Conservation (phyloP, 1,140 invertebrate genomes). For the Anoplolepis gracilipes region DNA sequence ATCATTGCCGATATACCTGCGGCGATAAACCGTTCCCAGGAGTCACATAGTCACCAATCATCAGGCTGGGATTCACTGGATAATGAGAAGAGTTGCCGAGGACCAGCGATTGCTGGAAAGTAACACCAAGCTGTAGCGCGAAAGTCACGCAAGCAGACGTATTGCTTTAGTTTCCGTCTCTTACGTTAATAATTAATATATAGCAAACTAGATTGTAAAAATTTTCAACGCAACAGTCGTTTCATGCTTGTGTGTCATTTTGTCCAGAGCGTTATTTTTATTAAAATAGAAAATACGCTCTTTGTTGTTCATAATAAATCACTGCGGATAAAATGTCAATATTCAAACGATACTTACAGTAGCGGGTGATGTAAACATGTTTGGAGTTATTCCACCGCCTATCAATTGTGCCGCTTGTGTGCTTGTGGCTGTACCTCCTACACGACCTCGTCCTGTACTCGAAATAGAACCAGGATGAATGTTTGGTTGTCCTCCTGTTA, state of each 20-base stretch:
- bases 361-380: slow-evolving; percentile 87
- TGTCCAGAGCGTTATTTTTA: not conserved
- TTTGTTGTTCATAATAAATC: slow-evolving; percentile 36
- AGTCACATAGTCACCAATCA: slow-evolving; percentile 93
- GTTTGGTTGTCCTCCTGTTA: slow-evolving; percentile 86
- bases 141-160: slow-evolving; percentile 83
- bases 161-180: slow-evolving; percentile 81
- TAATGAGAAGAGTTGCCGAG: slow-evolving; percentile 88
- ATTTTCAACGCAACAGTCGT: slow-evolving; percentile 9
- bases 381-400: slow-evolving; percentile 91
- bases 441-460: slow-evolving; percentile 88
- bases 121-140: slow-evolving; percentile 86
- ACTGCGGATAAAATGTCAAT: slow-evolving; percentile 46
- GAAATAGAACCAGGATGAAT: slow-evolving; percentile 89
- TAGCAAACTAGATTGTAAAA: slow-evolving; percentile 16
- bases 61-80: slow-evolving; percentile 91
- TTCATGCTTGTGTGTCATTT: slow-evolving; percentile 11
- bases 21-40: slow-evolving; percentile 86
- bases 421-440: slow-evolving; percentile 88
- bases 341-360: slow-evolving; percentile 79
- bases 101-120: slow-evolving; percentile 87
- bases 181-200: slow-evolving; percentile 18
- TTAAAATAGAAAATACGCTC: not conserved
- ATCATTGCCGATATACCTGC: slow-evolving; percentile 86
- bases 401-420: slow-evolving; percentile 90